Conservation (phyloP, 1,140 invertebrate species). For the Spodoptera frugiperda region DNA sequence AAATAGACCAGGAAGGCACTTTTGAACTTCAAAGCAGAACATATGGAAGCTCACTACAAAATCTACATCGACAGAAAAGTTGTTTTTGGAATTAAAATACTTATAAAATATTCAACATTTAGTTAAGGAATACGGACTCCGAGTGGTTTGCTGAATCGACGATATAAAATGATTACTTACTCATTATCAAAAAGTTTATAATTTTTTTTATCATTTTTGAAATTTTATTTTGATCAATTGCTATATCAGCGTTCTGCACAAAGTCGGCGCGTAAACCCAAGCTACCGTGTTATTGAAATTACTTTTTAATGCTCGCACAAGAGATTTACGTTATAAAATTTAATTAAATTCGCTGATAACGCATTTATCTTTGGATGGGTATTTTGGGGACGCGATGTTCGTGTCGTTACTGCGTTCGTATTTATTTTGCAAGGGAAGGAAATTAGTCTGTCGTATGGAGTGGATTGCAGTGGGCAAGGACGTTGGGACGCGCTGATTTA, state of each 20-base stretch:
- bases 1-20: too few species aligned
- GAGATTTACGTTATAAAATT: slow-evolving; percentile 53
- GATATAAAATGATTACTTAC: slow-evolving; percentile 3
- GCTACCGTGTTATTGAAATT: slow-evolving; percentile 46
- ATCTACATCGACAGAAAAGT: too few species aligned
- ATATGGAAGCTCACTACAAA: too few species aligned
- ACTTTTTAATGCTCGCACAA: slow-evolving; percentile 48
- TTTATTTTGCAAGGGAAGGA: slow-evolving; percentile 38
- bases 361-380: slow-evolving; percentile 31
- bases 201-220: slow-evolving; percentile 1
- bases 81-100: too few species aligned
- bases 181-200: slow-evolving; percentile 21
- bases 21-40: too few species aligned
- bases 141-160: neutral
- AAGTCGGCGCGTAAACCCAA: neutral
- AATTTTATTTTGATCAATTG: neutral
- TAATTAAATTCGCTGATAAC: slow-evolving; percentile 53
- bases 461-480: slow-evolving; percentile 38
- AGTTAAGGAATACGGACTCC: neutral
- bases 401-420: slow-evolving; percentile 42
- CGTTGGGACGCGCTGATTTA: slow-evolving; percentile 56
- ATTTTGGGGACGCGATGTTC: slow-evolving; percentile 28
- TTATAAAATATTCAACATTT: neutral
- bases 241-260: neutral
- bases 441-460: slow-evolving; percentile 50